A percentile compares a stretch with the other conserved stretches of the same genome.
Evolutionary conservation across 2,113 vertebrate genomes (phyloP).

Genomic region (Nasalis larvatus): DNA sequence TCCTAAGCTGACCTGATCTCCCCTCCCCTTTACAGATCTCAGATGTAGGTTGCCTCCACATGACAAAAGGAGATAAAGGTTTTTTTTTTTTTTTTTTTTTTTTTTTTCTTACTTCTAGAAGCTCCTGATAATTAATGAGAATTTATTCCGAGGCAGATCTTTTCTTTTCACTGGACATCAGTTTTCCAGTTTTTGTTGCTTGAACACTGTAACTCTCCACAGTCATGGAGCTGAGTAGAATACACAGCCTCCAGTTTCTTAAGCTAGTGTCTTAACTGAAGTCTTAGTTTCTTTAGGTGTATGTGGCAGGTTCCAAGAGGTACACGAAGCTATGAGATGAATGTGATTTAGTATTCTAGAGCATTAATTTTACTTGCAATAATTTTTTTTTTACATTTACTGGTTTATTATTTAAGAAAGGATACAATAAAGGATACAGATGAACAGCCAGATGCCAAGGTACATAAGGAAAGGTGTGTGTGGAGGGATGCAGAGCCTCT

Average conservation of each 20-base stretch:
- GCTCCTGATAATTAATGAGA: conserved; percentile 25
- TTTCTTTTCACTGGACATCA: neutral
- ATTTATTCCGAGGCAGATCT: conserved; percentile 29
- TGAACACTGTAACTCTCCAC: neutral
- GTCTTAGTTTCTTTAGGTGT: neutral
- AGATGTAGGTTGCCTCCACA: neutral
- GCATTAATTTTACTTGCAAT: neutral
- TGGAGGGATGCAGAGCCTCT: neutral
- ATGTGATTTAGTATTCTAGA: conserved; percentile 32
- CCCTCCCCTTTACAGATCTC: neutral
- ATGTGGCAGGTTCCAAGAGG: conserved; percentile 16
- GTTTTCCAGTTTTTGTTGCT: conserved; percentile 31
- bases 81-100: neutral
- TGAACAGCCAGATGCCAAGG: neutral
- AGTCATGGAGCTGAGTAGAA: neutral
- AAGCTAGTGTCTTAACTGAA: conserved; percentile 21
- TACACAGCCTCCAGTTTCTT: neutral
- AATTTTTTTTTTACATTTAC: neutral
- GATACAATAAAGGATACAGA: neutral
- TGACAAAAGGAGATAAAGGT: neutral
- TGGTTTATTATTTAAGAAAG: neutral
- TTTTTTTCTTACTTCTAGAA: conserved; percentile 9
- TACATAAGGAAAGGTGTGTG: neutral
- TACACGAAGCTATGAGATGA: neutral
- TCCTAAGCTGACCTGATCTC: neutral